Evolutionary conservation across 2,888 invertebrate genomes (phyloP).

Genomic region (Agriopis leucophaearia): DNA sequence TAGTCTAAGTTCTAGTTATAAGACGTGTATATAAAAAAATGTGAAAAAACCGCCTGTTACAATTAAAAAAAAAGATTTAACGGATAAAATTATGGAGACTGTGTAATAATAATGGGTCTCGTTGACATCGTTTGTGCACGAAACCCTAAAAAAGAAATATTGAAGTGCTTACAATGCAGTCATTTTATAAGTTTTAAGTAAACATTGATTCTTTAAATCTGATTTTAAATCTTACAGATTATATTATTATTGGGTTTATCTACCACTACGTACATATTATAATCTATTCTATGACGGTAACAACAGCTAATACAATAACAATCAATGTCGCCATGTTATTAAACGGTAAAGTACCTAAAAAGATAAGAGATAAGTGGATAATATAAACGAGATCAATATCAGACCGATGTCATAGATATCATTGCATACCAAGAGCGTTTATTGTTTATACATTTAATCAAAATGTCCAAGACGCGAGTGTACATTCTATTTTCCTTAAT

Average conservation of each 20-base stretch:
- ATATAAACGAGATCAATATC: conserved; percentile 30
- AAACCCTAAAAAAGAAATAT: too few relatives aligned
- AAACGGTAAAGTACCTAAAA: conserved; percentile 2
- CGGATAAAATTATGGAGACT: too few relatives aligned
- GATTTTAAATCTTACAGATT: neutral
- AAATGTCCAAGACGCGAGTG: conserved; percentile 10
- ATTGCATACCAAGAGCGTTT: neutral
- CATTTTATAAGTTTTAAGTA: too few relatives aligned
- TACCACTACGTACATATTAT: neutral
- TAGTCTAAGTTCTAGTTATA: too few relatives aligned
- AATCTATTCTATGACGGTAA: neutral
- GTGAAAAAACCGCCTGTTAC: too few relatives aligned
- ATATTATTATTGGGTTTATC: neutral
- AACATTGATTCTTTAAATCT: too few relatives aligned
- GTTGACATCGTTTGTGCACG: too few relatives aligned
- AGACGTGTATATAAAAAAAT: too few relatives aligned
- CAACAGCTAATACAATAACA: conserved; percentile 3
- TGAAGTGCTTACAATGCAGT: too few relatives aligned
- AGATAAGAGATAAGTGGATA: conserved; percentile 25
- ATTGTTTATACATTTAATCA: conserved; percentile 8
- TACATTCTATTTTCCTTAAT: conserved; percentile 17
- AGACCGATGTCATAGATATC: conserved; percentile 17
- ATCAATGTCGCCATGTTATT: conserved; percentile 3
- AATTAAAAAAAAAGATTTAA: too few relatives aligned
- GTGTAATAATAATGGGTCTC: too few relatives aligned